Base-by-base conservation (phyloP, 2,888 invertebrate genomes). In the Dastarcus helophoroides region DNA sequence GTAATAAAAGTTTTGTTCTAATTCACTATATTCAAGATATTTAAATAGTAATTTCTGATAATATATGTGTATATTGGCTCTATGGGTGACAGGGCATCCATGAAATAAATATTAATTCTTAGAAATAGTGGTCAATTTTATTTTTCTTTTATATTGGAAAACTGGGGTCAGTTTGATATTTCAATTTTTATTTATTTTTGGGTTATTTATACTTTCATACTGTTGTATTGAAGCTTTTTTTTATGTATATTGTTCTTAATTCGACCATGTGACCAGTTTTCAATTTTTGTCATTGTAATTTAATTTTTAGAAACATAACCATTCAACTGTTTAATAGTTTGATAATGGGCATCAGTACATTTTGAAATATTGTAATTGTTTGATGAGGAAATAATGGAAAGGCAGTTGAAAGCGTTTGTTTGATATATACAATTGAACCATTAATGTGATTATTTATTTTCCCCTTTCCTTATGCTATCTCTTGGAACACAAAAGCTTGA, bases 51-150 rank as follows among this genome's bases (percentile, higher is more conserved):
- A 46, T 46, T 52, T 48, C 44, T 43, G 47, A 47, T 46, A 40
- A 43, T 47, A 44, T 53, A 51, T 53, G 47, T 56, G 53, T 56
- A 52, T 56, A 56, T 56, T 54, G 53, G 55, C 56, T 56, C 54
- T 54, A 47, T 54, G 56, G 56, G 54, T 53, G 50, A 54, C 49
- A 55, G 56, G 55, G 54, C 57, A 56, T 55, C 54, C 53, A 54
- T 46, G 38, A 38, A 38, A 43, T 41, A 43, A 42, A 46, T 40
- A 41, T 37, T 47, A 46, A 32, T 25, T 29, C 14, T 24, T 29
- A 32, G 29, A 29, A 35, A 36, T 28, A 32, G 36, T 32, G 32
- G 55, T 53, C 51, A 51, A 54, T 56, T 51, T 41, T n/a, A n/a
- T n/a, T n/a, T n/a, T n/a, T n/a, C n/a, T n/a, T n/a, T n/a, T n/a